phyloP scores from a whole-genome alignment of 2,888 invertebrate species.

The Drosophila helvetica region DNA sequence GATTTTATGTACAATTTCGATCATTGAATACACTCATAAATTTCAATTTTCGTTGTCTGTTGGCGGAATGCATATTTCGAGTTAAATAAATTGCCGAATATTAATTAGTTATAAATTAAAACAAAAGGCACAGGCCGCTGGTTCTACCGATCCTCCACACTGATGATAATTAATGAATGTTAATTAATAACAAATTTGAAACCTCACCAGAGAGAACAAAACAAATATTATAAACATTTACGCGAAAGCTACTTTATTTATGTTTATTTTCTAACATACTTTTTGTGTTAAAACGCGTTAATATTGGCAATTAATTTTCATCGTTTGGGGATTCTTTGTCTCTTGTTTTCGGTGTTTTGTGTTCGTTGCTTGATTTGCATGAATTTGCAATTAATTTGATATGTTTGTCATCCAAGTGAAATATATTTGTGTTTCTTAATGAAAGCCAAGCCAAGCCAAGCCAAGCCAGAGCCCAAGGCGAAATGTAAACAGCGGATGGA shows the following conservation, averaged over 20 bases:
- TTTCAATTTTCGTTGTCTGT: slow-evolving; percentile 9
- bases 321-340: slow-evolving; percentile 51
- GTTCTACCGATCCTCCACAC: slow-evolving; percentile 53
- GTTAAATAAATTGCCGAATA: slow-evolving; percentile 63
- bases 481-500: slow-evolving; percentile 65
- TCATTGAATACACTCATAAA: slow-evolving; percentile 39
- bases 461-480: slow-evolving; percentile 58
- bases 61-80: slow-evolving; percentile 36
- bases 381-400: slow-evolving; percentile 76
- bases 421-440: slow-evolving; percentile 62
- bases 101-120: slow-evolving; percentile 66
- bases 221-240: slow-evolving; percentile 48
- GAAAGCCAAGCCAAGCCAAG: too few species aligned
- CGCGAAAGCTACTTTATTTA: slow-evolving; percentile 42
- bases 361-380: slow-evolving; percentile 62
- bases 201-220: slow-evolving; percentile 15
- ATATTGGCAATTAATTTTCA: slow-evolving; percentile 74
- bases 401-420: slow-evolving; percentile 64
- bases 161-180: slow-evolving; percentile 66
- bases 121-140: slow-evolving; percentile 48
- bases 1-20: slow-evolving; percentile 10
- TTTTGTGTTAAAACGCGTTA: slow-evolving; percentile 72
- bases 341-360: slow-evolving; percentile 33
- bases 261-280: slow-evolving; percentile 54
- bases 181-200: slow-evolving; percentile 76